phyloP scores from a whole-genome alignment of 2,888 invertebrate genomes.

The Hofmannophila pseudospretella region DNA sequence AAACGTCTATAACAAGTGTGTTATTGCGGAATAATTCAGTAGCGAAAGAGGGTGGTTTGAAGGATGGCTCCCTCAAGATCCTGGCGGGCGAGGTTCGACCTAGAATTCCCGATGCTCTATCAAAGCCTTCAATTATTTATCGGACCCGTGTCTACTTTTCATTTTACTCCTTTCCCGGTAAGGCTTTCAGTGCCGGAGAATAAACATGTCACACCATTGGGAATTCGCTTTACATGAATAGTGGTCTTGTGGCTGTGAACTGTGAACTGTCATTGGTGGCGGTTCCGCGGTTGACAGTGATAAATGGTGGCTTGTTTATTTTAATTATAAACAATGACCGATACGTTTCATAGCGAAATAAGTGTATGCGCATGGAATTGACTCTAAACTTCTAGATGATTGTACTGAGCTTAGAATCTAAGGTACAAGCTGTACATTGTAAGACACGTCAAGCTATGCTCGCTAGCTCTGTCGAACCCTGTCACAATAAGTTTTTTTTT shows the following conservation, averaged over 20 bases:
- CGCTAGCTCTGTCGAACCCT: too few relatives aligned
- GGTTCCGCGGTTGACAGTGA: constrained; percentile 40
- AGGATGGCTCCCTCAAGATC: constrained; percentile 71
- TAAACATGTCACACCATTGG: constrained; percentile 65
- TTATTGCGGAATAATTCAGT: constrained; percentile 77
- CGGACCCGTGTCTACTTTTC: constrained; percentile 77
- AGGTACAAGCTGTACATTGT: too few relatives aligned
- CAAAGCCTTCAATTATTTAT: constrained; percentile 77
- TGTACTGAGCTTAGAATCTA: too few relatives aligned
- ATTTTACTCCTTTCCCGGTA: constrained; percentile 70
- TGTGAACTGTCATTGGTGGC: constrained; percentile 45
- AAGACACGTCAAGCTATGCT: too few relatives aligned
- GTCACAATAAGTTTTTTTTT: too few relatives aligned
- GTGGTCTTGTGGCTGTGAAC: constrained; percentile 48
- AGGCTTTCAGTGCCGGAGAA: constrained; percentile 56
- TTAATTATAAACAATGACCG: constrained; percentile 36
- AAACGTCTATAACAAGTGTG: constrained; percentile 77
- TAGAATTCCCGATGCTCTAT: constrained; percentile 71
- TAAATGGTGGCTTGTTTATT: constrained; percentile 36
- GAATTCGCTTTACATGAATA: constrained; percentile 56
- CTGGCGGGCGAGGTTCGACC: constrained; percentile 46
- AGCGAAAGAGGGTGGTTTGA: constrained; percentile 66
- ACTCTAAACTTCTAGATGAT: too few relatives aligned
- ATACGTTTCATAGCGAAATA: constrained; percentile 11
- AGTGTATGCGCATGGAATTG: too few relatives aligned